Base-by-base conservation (phyloP, 2,888 invertebrate genomes). In the Uropetala carovei region DNA sequence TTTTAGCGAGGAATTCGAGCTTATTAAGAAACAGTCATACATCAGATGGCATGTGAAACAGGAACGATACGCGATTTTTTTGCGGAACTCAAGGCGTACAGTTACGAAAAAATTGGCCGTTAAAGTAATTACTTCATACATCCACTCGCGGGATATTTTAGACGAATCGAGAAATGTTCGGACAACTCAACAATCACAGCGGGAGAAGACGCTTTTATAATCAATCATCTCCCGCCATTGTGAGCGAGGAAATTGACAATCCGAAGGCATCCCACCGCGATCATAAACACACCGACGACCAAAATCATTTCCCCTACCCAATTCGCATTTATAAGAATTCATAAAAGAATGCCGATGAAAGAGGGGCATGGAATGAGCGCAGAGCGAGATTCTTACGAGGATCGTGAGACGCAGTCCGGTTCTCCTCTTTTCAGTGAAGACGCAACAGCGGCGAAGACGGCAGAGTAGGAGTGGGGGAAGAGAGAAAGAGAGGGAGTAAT, bases 311-410 rank as follows among this genome's bases (percentile, higher is more conserved):
- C 68, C n/a, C 18, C n/a, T 22, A n/a, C 8, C 68, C 68, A 68
- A 68, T 68, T 68, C 68, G 68, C 68, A 68, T 68, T 68, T 22
- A 22, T 18, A 68, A 68, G n/a, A 68, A 68, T 68, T 68, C 68
- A 68, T 68, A 68, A 68, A n/a, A 68, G 68, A 64, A 86, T 27
- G 86, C 30, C 60, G 60, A 60, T 59, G 86, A 16, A 64, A 86
- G 30, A 86, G 64, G 86, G 30, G 60, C 60, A 30, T 30, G 30
- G 60, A 59, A 59, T 13, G 60, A 82, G 43, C 43, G 10, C 27
- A 82, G 30, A 30, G 27, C 85, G 27, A 22, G 85, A 60, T 58
- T 85, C 86, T 64, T 64, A 30, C 27, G 86, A 30, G 60, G 58
- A 43, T 84, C 56, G 84, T 22, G 59, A 58, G 85, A n/a, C 30